Conservation (phyloP, 1,140 invertebrate species). For the Cherax quadricarinatus region DNA sequence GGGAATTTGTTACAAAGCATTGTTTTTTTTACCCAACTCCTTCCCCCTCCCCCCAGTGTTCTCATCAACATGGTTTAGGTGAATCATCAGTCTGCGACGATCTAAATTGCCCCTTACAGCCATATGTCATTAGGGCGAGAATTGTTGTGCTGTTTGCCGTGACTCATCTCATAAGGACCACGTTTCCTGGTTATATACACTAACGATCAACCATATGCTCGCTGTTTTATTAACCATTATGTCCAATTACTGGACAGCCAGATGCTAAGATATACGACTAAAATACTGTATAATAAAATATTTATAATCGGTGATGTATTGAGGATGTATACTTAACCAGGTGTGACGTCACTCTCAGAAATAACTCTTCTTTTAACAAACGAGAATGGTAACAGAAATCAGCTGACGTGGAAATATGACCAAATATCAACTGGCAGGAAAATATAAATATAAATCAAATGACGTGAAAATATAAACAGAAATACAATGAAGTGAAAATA, state of each 20-base stretch:
- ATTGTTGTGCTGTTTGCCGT: not conserved
- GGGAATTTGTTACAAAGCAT: not conserved
- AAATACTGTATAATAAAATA: not conserved
- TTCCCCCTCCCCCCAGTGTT: not conserved
- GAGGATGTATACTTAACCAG: not conserved
- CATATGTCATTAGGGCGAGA: conserved; percentile 2
- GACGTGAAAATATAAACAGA: too few species aligned
- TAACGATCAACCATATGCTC: conserved; percentile 29
- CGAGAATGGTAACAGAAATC: not conserved
- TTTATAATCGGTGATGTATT: not conserved
- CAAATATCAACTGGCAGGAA: too few species aligned
- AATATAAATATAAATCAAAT: too few species aligned
- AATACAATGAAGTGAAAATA: too few species aligned
- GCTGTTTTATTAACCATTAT: conserved; percentile 33
- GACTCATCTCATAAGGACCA: conserved; percentile 35
- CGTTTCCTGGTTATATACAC: not conserved
- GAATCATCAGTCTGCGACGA: not conserved
- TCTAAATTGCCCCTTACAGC: not conserved
- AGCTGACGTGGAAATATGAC: conserved; percentile 3
- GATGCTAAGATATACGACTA: conserved; percentile 5
- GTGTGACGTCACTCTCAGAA: not conserved
- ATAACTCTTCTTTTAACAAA: not conserved
- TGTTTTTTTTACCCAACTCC: not conserved
- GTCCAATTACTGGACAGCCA: conserved; percentile 30
- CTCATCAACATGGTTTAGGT: not conserved